Evolutionary conservation across 2,888 invertebrate genomes (phyloP).

Genomic region (Lithophane ornitopus): DNA sequence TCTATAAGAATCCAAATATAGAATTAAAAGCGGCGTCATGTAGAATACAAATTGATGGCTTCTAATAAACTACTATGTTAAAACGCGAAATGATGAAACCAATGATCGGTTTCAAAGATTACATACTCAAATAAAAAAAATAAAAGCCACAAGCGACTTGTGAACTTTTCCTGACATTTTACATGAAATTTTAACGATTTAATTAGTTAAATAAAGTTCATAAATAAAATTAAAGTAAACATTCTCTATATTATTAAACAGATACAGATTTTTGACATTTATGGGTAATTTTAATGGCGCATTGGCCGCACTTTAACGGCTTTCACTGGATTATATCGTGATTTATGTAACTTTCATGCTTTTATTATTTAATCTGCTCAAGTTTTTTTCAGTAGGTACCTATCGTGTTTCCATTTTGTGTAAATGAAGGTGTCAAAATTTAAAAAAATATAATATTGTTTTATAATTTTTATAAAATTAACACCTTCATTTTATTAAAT

Average conservation of each 20-base stretch:
- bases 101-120: slow-evolving; percentile 2
- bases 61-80: neutral
- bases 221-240: slow-evolving; percentile 36
- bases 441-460: neutral
- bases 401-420: neutral
- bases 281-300: slow-evolving; percentile 13
- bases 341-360: slow-evolving; percentile 15
- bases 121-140: neutral
- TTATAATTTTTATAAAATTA: neutral
- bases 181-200: slow-evolving; percentile 36
- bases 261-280: slow-evolving; percentile 54
- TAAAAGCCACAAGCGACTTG: slow-evolving; percentile 5
- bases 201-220: slow-evolving; percentile 31
- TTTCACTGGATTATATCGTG: slow-evolving; percentile 37
- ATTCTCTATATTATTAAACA: slow-evolving; percentile 40
- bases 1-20: neutral
- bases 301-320: slow-evolving; percentile 15
- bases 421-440: slow-evolving; percentile 4
- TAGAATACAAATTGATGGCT: neutral
- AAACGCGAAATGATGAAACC: too few relatives aligned
- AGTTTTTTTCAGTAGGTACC: neutral
- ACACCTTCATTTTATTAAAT: slow-evolving; percentile 10
- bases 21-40: neutral
- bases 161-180: slow-evolving; percentile 51
- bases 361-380: slow-evolving; percentile 2